Evolutionary conservation across 2,888 invertebrate species (phyloP).

Genomic region (Brachypalpus laphriformis): DNA sequence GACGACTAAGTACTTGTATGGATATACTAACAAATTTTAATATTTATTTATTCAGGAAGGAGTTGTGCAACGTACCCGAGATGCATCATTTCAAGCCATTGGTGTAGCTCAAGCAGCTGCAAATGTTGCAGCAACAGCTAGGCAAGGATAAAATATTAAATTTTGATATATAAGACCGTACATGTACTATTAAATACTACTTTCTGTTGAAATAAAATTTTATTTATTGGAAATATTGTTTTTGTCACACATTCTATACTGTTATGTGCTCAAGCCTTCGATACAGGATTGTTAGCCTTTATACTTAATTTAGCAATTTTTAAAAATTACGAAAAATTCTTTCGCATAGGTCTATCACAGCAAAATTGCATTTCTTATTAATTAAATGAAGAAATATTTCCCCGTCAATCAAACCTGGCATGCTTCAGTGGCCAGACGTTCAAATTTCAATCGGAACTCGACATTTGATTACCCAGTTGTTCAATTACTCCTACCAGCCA

Average conservation of each 20-base stretch:
- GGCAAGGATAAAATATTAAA: background rate
- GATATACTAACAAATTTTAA: background rate
- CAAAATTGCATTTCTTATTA: too few species aligned
- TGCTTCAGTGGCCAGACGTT: constrained; percentile 2
- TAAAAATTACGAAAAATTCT: too few species aligned
- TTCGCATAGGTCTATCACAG: too few species aligned
- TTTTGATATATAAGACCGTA: too few species aligned
- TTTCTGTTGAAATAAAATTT: too few species aligned
- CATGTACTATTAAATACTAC: too few species aligned
- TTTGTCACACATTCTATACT: too few species aligned
- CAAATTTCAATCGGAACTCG: constrained; percentile 41
- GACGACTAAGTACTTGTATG: background rate
- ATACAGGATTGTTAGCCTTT: too few species aligned
- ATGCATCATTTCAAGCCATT: constrained; percentile 77
- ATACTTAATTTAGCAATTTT: too few species aligned
- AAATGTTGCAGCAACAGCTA: constrained; percentile 77
- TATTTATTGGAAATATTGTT: too few species aligned
- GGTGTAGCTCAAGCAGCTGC: constrained; percentile 78
- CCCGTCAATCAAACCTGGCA: constrained; percentile 35
- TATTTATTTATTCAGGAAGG: constrained; percentile 58
- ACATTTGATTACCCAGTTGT: constrained; percentile 64
- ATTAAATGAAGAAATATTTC: background rate
- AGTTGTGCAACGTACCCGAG: constrained; percentile 77
- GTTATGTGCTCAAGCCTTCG: too few species aligned
- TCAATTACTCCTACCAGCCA: constrained; percentile 63